Conservation (phyloP, 2,888 invertebrate genomes). For the Hydrotaea diabolus region DNA sequence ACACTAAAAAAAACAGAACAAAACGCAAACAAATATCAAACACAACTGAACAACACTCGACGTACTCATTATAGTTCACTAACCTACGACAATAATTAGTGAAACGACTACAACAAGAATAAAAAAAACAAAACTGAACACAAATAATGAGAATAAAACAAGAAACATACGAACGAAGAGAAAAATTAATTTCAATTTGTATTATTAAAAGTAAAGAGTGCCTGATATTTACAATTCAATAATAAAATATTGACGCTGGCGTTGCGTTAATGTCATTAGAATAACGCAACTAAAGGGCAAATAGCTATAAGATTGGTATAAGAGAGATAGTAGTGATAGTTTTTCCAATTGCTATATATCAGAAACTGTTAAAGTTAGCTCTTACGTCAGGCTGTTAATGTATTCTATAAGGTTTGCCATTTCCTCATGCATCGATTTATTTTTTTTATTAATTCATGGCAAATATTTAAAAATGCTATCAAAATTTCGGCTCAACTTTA, state of each 20-base stretch:
- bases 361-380: no score
- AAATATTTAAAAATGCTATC: no score
- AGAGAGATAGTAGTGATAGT: no score
- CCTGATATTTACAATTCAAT: neutral
- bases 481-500: no score
- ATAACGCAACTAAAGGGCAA: neutral
- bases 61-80: slow-evolving; percentile 72
- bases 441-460: no score
- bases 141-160: slow-evolving; percentile 17
- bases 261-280: neutral
- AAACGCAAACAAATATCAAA: no score
- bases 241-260: neutral
- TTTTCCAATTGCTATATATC: no score
- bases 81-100: slow-evolving; percentile 79
- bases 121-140: slow-evolving; percentile 17
- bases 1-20: neutral
- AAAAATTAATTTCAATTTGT: neutral
- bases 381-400: no score
- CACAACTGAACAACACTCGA: slow-evolving; percentile 38
- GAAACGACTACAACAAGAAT: slow-evolving; percentile 54
- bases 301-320: no score
- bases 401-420: no score
- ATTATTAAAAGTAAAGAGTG: neutral
- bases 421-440: no score
- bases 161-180: neutral